Conservation (phyloP, 2,113 vertebrate genomes). For the Phalacrocorax pelagicus region DNA sequence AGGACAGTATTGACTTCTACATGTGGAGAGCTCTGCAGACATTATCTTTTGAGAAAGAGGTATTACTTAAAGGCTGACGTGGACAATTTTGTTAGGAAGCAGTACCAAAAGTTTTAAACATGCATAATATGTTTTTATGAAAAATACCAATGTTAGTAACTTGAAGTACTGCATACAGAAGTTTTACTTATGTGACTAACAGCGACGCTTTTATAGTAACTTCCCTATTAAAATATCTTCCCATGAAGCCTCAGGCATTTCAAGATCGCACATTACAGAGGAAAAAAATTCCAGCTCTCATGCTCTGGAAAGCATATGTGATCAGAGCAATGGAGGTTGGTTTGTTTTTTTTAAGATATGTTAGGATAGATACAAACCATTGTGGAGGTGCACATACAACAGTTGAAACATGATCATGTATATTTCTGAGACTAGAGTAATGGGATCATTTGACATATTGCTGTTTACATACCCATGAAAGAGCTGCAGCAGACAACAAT, state of each 20-base stretch:
- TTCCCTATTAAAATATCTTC: conserved; percentile 10
- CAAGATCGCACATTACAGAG: background rate
- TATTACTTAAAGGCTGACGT: background rate
- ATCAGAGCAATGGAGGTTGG: background rate
- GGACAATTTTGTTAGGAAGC: background rate
- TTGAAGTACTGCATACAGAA: background rate
- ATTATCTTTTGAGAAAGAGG: background rate
- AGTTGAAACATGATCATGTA: conserved; percentile 42
- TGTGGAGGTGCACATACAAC: background rate
- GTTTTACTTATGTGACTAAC: background rate
- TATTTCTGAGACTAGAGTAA: conserved; percentile 45
- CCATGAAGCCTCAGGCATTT: background rate
- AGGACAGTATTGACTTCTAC: background rate
- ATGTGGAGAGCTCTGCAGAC: background rate
- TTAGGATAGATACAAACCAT: background rate
- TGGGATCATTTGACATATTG: conserved; percentile 28
- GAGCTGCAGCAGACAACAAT: background rate
- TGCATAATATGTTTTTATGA: background rate
- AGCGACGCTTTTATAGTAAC: background rate
- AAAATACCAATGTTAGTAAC: background rate
- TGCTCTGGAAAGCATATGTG: background rate
- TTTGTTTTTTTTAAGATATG: background rate
- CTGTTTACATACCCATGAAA: background rate
- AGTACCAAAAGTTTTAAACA: background rate
- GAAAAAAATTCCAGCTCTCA: background rate